Evolutionary conservation across 2,888 invertebrate genomes (phyloP).

Genomic region (Torymus auratus): DNA sequence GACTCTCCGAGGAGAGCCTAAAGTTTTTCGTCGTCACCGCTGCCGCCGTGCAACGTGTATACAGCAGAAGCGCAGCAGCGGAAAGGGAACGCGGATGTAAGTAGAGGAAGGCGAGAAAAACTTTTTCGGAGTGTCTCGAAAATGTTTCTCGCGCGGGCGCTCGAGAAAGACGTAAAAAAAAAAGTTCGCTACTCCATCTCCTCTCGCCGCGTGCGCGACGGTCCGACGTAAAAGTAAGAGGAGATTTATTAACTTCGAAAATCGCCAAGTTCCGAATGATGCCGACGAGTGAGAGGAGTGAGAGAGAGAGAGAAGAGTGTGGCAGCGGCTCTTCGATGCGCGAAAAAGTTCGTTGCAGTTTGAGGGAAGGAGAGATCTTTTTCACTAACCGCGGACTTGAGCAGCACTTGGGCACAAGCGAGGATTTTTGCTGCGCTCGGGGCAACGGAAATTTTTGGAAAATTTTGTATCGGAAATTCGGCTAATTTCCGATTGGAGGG

Average conservation of each 20-base stretch:
- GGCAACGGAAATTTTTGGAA: no score
- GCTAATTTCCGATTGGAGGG: no score
- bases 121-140: constrained; percentile 43
- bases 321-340: no score
- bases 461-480: no score
- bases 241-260: constrained; percentile 56
- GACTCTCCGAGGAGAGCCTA: neutral
- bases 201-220: neutral
- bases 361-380: no score
- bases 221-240: constrained; percentile 44
- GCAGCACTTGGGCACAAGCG: no score
- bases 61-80: constrained; percentile 11
- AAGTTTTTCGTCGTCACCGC: constrained; percentile 9
- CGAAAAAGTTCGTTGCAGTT: no score
- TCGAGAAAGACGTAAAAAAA: constrained; percentile 26
- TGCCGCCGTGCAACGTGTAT: neutral
- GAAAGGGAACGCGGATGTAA: neutral
- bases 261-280: constrained; percentile 54
- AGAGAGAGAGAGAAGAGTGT: no score
- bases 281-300: constrained; percentile 1
- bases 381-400: no score
- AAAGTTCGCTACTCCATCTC: constrained; percentile 47
- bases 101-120: constrained; percentile 19
- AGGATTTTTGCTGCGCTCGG: no score
- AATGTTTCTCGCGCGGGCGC: constrained; percentile 34